A percentile compares a stretch with the other conserved stretches of the same genome.
These are phyloP conservation scores for Drosophila nigrodunni DNA, from an alignment of 1,140 invertebrate genomes.

Conservation along the genomic window DNA sequence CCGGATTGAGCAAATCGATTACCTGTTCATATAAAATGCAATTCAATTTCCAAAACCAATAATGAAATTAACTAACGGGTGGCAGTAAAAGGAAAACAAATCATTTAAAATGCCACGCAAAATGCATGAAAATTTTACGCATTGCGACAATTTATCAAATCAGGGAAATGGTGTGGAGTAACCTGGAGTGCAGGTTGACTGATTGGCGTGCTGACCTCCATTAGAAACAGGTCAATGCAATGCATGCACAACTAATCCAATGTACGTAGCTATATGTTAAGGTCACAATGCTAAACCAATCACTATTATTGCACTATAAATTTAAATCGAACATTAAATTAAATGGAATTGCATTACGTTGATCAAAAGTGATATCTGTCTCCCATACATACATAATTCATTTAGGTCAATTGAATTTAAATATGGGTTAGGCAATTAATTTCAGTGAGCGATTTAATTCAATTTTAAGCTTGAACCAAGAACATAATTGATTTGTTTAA, in stretches of 20 bases:
- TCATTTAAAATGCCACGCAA: conserved; percentile 73
- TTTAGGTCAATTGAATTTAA: not conserved
- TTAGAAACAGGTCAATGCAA: conserved; percentile 68
- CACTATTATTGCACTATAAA: conserved; percentile 45
- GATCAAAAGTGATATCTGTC: not conserved
- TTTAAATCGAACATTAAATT: conserved; percentile 51
- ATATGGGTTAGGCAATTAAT: not conserved
- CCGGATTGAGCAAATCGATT: conserved; percentile 96
- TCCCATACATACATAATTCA: not conserved
- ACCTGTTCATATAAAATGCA: conserved; percentile 88
- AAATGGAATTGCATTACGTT: conserved; percentile 27
- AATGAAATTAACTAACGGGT: conserved; percentile 38
- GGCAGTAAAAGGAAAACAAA: conserved; percentile 56
- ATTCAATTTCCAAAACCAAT: conserved; percentile 74
- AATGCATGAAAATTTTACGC: conserved; percentile 55
- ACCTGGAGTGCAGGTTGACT: not conserved
- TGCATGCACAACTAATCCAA: conserved; percentile 32
- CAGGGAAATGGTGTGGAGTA: not conserved
- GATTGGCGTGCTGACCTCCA: conserved; percentile 41
- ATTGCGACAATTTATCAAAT: conserved; percentile 40
- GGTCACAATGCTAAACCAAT: conserved; percentile 39
- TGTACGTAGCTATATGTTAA: conserved; percentile 40
- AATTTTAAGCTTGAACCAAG: no score
- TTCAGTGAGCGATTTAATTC: no score
- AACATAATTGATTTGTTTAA: no score